These are phyloP conservation scores for Steromphala cineraria DNA, from an alignment of 2,888 invertebrate species.

Conservation along the genomic window DNA sequence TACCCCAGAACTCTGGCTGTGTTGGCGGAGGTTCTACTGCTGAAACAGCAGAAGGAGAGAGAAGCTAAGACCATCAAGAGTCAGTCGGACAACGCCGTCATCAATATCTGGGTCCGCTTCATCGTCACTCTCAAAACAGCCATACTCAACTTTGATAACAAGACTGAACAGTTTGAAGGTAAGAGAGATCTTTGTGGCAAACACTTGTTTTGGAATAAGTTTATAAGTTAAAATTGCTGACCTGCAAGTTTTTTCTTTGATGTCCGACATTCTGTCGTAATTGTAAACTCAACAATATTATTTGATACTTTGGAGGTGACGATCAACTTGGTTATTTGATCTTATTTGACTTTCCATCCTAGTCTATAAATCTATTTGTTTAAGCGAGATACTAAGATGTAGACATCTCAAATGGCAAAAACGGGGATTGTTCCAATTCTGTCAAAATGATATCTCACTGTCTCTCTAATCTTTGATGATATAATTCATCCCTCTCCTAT, in stretches of 20 bases:
- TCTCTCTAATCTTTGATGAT: too few species aligned
- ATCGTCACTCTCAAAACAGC: conserved; percentile 92
- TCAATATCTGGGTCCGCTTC: conserved; percentile 93
- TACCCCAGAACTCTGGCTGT: conserved; percentile 86
- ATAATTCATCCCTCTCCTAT: too few species aligned
- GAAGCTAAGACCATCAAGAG: conserved; percentile 83
- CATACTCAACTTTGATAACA: conserved; percentile 80
- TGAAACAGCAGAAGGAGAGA: conserved; percentile 76
- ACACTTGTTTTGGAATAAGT: background rate
- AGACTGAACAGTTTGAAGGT: conserved; percentile 67
- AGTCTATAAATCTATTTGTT: too few species aligned
- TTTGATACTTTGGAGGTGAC: too few species aligned
- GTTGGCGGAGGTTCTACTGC: conserved; percentile 87
- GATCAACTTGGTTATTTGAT: too few species aligned
- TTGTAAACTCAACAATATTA: too few species aligned
- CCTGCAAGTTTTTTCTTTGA: background rate
- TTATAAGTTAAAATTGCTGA: background rate
- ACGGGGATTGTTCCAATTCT: too few species aligned
- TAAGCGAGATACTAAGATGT: too few species aligned
- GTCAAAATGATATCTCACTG: too few species aligned
- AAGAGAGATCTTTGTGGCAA: conserved; percentile 1
- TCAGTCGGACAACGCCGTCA: conserved; percentile 85
- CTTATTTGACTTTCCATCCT: too few species aligned
- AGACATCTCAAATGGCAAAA: too few species aligned
- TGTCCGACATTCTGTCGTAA: background rate